Evolutionary conservation across 2,888 invertebrate species (phyloP).

Genomic region (Pseudococcus jackbeardsleyi): DNA sequence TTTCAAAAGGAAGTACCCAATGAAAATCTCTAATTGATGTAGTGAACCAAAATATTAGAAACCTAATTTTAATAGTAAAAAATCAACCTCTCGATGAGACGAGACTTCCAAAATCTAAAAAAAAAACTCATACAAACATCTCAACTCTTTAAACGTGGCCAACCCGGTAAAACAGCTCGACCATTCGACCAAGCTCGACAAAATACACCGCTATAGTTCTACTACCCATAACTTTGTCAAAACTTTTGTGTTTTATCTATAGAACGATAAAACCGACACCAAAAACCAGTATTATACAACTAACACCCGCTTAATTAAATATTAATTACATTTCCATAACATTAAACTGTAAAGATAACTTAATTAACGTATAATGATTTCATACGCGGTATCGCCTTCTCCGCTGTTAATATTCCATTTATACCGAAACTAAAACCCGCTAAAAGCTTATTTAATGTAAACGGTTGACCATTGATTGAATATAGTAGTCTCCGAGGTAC

Average conservation of each 20-base stretch:
- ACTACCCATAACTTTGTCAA: neutral
- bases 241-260: neutral
- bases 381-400: neutral
- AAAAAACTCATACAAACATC: too few relatives aligned
- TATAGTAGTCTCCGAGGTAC: neutral
- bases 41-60: too few relatives aligned
- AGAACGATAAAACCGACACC: neutral
- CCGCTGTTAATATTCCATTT: constrained; percentile 46
- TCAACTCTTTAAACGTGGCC: too few relatives aligned
- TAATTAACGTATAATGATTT: constrained; percentile 56
- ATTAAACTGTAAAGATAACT: constrained; percentile 55
- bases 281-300: constrained; percentile 31
- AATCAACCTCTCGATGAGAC: too few relatives aligned
- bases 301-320: constrained; percentile 56
- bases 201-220: neutral
- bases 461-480: constrained; percentile 54
- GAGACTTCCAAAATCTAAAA: too few relatives aligned
- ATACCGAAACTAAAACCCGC: constrained; percentile 37
- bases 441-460: constrained; percentile 54
- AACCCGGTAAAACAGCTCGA: neutral
- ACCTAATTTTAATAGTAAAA: too few relatives aligned
- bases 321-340: constrained; percentile 55
- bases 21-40: too few relatives aligned
- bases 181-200: constrained; percentile 3
- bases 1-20: too few relatives aligned